Conservation (phyloP, 2,888 invertebrate species). For the Ophion ellenae region DNA sequence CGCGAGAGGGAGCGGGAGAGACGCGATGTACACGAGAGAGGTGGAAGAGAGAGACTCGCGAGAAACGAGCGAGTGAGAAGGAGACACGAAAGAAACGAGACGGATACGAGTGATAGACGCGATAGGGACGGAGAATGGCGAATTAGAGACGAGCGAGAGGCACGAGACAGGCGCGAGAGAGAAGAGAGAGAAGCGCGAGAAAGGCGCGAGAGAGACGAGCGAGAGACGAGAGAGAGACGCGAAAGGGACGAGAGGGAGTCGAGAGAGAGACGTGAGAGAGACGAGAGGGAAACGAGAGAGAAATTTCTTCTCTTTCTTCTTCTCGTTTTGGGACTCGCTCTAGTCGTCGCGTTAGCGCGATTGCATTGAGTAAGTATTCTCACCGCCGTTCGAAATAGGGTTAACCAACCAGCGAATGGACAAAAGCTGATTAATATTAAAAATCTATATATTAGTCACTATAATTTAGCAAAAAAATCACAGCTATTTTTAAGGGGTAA, state of each 20-base stretch:
- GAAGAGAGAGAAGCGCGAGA: slow-evolving; percentile 32
- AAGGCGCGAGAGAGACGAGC: slow-evolving; percentile 24
- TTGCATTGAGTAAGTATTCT: slow-evolving; percentile 25
- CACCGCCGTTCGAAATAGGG: neutral
- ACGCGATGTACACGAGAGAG: neutral
- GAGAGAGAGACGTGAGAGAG: slow-evolving; percentile 18
- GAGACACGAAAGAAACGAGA: neutral
- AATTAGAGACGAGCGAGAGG: slow-evolving; percentile 17
- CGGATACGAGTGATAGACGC: neutral
- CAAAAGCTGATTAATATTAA: too few relatives aligned
- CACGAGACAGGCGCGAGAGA: slow-evolving; percentile 24
- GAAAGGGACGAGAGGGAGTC: slow-evolving; percentile 12
- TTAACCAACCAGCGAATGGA: too few relatives aligned
- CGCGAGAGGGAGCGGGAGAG: neutral
- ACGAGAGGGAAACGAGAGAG: slow-evolving; percentile 28
- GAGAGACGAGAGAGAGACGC: slow-evolving; percentile 13
- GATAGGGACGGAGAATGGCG: slow-evolving; percentile 2
- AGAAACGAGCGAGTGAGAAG: slow-evolving; percentile 5
- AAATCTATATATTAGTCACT: too few relatives aligned
- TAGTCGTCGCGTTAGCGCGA: slow-evolving; percentile 8
- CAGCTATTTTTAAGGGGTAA: too few relatives aligned
- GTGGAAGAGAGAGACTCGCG: slow-evolving; percentile 6
- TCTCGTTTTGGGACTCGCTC: slow-evolving; percentile 32
- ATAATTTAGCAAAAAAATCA: too few relatives aligned
- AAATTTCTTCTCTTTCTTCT: slow-evolving; percentile 32